These are phyloP conservation scores for Caenorhabditis zanzibari DNA, from an alignment of 2,888 invertebrate species.

Conservation along the genomic window DNA sequence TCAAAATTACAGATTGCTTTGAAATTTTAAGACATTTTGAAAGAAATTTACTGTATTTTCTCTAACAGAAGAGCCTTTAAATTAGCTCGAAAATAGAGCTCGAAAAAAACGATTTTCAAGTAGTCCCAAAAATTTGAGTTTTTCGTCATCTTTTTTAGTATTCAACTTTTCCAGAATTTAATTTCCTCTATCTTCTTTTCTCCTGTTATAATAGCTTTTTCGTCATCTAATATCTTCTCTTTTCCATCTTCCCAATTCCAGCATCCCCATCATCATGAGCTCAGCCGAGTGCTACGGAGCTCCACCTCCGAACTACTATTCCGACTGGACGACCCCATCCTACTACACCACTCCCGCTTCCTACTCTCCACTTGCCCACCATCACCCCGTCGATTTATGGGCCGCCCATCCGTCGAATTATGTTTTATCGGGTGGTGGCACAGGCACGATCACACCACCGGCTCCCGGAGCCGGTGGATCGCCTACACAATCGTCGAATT, in stretches of 20 bases:
- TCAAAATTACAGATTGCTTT: too few species aligned
- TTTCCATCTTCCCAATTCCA: conserved; percentile 28
- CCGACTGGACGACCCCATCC: conserved; percentile 66
- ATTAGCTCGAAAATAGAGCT: too few species aligned
- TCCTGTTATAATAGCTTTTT: too few species aligned
- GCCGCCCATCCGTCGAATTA: conserved; percentile 50
- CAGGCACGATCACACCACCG: conserved; percentile 26
- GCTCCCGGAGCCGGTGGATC: not conserved
- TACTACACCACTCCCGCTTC: conserved; percentile 45
- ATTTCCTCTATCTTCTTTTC: not conserved
- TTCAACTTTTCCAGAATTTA: not conserved
- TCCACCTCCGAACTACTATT: conserved; percentile 63
- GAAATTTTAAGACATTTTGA: too few species aligned
- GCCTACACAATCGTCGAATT: conserved; percentile 17
- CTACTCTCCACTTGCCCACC: conserved; percentile 51
- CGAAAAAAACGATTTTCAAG: too few species aligned
- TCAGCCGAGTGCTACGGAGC: conserved; percentile 71
- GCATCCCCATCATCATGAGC: conserved; percentile 58
- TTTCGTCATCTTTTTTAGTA: too few species aligned
- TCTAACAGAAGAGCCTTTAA: too few species aligned
- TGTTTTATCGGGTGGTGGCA: conserved; percentile 17
- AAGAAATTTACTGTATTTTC: too few species aligned
- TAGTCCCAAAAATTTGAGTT: too few species aligned
- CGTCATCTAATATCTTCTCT: not conserved
- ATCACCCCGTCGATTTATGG: conserved; percentile 38